Evolutionary conservation across 2,113 vertebrate genomes (phyloP).

Genomic region (Serinus canaria): DNA sequence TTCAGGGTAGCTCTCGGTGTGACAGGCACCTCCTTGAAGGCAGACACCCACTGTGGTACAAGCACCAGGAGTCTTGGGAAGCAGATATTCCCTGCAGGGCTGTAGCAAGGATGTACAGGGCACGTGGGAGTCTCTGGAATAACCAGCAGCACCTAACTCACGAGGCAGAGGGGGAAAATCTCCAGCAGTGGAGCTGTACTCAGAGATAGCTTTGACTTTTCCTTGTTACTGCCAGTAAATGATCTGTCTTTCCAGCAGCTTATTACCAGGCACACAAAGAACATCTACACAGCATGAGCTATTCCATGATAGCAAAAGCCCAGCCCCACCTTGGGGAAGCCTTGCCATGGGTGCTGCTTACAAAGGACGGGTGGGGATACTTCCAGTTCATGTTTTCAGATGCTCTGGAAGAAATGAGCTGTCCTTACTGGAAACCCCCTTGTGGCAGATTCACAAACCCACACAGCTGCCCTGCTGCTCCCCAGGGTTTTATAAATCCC

Average conservation of each 20-base stretch:
- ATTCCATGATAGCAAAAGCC: background rate
- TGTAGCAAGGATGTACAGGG: background rate
- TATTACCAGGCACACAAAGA: background rate
- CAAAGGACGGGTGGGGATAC: background rate
- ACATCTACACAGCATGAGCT: background rate
- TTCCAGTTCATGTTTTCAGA: background rate
- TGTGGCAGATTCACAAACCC: fast-evolving
- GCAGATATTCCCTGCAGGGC: background rate
- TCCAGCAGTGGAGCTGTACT: background rate
- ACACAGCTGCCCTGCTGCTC: background rate
- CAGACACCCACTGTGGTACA: background rate
- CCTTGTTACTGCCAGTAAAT: background rate
- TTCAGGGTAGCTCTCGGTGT: background rate
- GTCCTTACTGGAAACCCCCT: background rate
- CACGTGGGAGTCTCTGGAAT: background rate
- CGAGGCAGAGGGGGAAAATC: background rate
- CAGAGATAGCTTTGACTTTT: background rate
- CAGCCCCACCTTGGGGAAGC: background rate
- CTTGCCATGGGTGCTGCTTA: background rate
- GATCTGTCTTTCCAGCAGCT: background rate
- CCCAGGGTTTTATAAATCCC: background rate
- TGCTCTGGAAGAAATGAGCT: background rate
- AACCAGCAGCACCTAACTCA: background rate
- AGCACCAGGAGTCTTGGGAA: background rate
- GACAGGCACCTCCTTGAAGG: background rate